phyloP scores from a whole-genome alignment of 2,797 vertebrate genomes.

The Labeo calbasu region DNA sequence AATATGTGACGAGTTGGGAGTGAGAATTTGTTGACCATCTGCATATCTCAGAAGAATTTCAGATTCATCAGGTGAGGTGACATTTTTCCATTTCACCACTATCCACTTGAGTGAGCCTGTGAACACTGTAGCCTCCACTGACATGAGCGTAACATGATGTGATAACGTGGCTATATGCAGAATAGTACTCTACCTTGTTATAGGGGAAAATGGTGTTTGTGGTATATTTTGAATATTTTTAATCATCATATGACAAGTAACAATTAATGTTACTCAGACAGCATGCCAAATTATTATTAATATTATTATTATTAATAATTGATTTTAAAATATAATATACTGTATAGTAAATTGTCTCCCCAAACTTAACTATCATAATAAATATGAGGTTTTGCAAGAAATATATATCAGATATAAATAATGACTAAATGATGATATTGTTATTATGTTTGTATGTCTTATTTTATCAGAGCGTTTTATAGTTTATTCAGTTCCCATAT shows the following conservation, averaged over 20 bases:
- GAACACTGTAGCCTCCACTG: not conserved
- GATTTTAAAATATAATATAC: too few relatives aligned
- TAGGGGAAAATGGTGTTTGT: too few relatives aligned
- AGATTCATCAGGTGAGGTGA: constrained; percentile 14
- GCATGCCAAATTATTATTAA: too few relatives aligned
- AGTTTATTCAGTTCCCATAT: not conserved
- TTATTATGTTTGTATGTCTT: not conserved
- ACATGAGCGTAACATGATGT: not conserved
- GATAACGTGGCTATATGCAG: too few relatives aligned
- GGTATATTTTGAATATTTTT: too few relatives aligned
- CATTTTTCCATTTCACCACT: constrained; percentile 12
- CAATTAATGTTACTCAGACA: too few relatives aligned
- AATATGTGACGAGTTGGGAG: too few relatives aligned
- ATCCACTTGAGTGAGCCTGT: not conserved
- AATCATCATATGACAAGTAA: too few relatives aligned
- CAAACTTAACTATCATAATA: not conserved
- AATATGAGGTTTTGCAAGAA: not conserved
- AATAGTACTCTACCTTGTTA: too few relatives aligned
- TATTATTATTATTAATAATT: too few relatives aligned
- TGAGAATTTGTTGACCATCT: not conserved
- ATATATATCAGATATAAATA: not conserved
- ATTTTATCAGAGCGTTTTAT: not conserved
- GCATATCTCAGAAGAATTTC: constrained; percentile 9
- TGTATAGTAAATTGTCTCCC: too few relatives aligned
- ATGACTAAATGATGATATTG: not conserved